Conservation (phyloP, 2,113 vertebrate genomes). For the Probosciger aterrimus region DNA sequence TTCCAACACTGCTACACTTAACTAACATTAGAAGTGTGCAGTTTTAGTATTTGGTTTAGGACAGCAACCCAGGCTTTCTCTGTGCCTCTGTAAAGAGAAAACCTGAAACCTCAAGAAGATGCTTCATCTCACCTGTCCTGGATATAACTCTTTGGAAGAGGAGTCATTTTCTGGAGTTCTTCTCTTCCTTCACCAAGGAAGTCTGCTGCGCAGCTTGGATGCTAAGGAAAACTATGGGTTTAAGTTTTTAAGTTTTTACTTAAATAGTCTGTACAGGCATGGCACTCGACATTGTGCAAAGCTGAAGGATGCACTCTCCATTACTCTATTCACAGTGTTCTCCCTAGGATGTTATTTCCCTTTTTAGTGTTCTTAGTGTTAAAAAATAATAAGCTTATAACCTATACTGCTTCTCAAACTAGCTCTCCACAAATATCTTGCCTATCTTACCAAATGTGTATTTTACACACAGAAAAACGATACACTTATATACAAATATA, state of each 20-base stretch:
- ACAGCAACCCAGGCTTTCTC: neutral
- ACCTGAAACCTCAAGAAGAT: accelerated
- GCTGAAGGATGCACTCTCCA: neutral
- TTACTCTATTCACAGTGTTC: neutral
- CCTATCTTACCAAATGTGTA: neutral
- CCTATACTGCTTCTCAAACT: neutral
- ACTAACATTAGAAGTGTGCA: neutral
- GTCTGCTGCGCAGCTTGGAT: neutral
- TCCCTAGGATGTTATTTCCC: neutral
- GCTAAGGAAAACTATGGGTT: neutral
- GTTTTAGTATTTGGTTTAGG: neutral
- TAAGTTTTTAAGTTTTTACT: neutral
- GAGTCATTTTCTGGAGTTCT: neutral
- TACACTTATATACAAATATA: neutral
- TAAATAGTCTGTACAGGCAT: neutral
- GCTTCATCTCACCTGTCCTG: neutral
- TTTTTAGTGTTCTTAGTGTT: neutral
- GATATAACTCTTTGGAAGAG: neutral
- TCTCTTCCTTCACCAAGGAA: neutral
- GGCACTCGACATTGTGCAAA: accelerated
- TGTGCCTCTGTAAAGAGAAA: neutral
- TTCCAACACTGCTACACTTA: neutral
- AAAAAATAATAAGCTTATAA: neutral
- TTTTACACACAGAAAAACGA: neutral
- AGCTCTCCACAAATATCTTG: neutral